phyloP scores from a whole-genome alignment of 2,888 invertebrate species.

The Amphimallon solstitiale region DNA sequence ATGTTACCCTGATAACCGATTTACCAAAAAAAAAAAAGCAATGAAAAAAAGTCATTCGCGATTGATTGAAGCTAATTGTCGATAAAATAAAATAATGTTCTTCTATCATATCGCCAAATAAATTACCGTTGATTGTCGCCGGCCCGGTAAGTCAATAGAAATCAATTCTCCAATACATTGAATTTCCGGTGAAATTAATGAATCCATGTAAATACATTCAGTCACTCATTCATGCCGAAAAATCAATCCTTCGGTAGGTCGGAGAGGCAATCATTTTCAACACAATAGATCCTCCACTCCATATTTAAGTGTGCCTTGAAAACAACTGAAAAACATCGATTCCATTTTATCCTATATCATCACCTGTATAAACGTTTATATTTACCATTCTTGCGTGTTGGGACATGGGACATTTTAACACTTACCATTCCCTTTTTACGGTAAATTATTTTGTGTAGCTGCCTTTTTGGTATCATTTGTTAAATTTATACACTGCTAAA shows the following conservation, averaged over 20 bases:
- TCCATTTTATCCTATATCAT: conserved; percentile 16
- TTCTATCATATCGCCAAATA: conserved; percentile 11
- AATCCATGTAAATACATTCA: conserved; percentile 24
- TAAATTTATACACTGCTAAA: no score
- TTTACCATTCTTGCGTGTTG: neutral
- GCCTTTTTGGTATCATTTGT: no score
- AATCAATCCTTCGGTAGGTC: conserved; percentile 16
- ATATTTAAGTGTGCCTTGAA: conserved; percentile 14
- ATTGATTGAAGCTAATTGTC: no score
- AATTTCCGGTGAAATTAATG: conserved; percentile 15
- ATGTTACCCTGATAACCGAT: no score
- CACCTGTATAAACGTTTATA: neutral
- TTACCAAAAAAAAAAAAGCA: no score
- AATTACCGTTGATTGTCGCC: conserved; percentile 13
- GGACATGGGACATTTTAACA: no score
- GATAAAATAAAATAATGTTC: no score
- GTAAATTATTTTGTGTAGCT: no score
- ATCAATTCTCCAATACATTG: conserved; percentile 26
- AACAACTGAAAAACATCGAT: conserved; percentile 18
- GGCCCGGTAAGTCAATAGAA: conserved; percentile 8
- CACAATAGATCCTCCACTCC: conserved; percentile 13
- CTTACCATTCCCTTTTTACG: no score
- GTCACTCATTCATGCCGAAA: conserved; percentile 14
- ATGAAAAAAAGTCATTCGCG: no score
- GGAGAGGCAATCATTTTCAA: conserved; percentile 8